Conservation (phyloP, 2,113 vertebrate genomes). For the Anseranas semipalmata region DNA sequence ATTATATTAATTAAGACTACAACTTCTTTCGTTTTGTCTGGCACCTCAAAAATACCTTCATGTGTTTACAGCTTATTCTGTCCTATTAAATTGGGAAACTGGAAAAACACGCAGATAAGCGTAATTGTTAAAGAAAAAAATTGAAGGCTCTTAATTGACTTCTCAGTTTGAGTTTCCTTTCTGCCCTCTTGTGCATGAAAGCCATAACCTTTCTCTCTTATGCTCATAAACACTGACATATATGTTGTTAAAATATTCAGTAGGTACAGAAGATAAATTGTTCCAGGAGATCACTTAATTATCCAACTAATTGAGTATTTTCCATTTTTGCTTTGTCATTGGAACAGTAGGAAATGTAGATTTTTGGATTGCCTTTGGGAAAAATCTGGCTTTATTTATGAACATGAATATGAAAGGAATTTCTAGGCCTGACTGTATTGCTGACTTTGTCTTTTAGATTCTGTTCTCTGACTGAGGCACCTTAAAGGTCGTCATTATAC, state of each 20-base stretch:
- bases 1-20: not conserved
- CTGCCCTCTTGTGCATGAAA: not conserved
- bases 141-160: not conserved
- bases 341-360: not conserved
- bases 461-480: not conserved
- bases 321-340: not conserved
- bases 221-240: not conserved
- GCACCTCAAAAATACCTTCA: not conserved
- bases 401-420: not conserved
- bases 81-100: not conserved
- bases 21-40: not conserved
- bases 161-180: not conserved
- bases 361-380: not conserved
- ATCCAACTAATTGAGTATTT: slow-evolving; percentile 28
- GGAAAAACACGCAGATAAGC: not conserved
- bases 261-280: slow-evolving; percentile 39
- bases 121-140: not conserved
- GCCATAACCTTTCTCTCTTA: slow-evolving; percentile 12
- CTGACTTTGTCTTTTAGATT: not conserved
- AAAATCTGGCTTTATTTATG: not conserved
- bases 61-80: not conserved
- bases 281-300: not conserved
- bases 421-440: not conserved
- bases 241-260: slow-evolving; percentile 58
- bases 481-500: not conserved